Evolutionary conservation across 2,113 vertebrate genomes (phyloP), one percentile per base, ranked within the genome.

Genomic region (Columbina picui): DNA sequence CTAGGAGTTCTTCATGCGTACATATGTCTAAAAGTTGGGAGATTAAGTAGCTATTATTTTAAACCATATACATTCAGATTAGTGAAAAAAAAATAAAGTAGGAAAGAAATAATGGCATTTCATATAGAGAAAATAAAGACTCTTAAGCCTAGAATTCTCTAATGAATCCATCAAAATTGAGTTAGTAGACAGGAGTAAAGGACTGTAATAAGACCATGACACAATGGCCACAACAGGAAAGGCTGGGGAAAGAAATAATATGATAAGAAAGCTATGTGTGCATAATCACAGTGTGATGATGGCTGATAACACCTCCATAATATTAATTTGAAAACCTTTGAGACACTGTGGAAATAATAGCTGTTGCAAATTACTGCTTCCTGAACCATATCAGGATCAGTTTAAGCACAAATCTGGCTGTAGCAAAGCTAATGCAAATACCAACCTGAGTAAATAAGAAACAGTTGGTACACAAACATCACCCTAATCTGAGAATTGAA

Each of bases 401-500:
- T 32, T 96, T 52, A 94, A 83, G 65, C 83, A 67, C 73, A 92
- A 89, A 95, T 41, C 26, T 45, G 69, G 16, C 84, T 92, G 90
- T 57, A 63, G 25, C 71, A 67, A 86, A 96, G 74, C 47, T 89
- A 82, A 76, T 81, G 56, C 64, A 87, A 86, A 93, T 91, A 71
- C 22, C 63, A 82, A 18, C 21, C 83, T 87, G n/a, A 83, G 41
- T 90, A 94, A 95, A 71, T 93, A 89, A 96, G 64, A 77, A 86
- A n/a, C 30, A 69, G 52, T 43, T 55, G 63, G 60, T 89, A 73
- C 69, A 89, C 39, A 92, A 92, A 73, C 63, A 56, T 59, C 41
- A 53, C 50, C 70, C 10, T 90, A 55, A 85, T 91, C 75, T 80
- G 76, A 73, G 90, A 96, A 94, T 78, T 86, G n/a, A 92, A 91